A percentile compares a stretch with the other conserved stretches of the same genome.
phyloP scores from a whole-genome alignment of 2,888 invertebrate species.

The Auanema sp. region DNA sequence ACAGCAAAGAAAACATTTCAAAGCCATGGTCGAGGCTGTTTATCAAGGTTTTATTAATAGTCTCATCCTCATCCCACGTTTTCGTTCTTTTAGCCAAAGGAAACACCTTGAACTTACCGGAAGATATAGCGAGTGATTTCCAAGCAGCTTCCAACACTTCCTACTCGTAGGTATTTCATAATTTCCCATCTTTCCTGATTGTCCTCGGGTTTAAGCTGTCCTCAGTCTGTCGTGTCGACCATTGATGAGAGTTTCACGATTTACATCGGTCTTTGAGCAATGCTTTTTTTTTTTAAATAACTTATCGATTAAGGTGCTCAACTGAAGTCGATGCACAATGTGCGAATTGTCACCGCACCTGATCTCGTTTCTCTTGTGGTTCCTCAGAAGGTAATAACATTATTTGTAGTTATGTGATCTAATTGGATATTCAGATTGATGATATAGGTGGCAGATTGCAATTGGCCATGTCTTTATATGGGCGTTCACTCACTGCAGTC shows the following conservation, averaged over 20 bases:
- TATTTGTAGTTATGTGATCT: slow-evolving; percentile 8
- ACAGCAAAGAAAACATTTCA: slow-evolving; percentile 38
- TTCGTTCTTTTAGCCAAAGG: neutral
- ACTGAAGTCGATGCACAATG: slow-evolving; percentile 96
- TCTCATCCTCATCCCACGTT: neutral
- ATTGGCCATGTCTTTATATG: slow-evolving; percentile 89
- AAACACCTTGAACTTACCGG: neutral
- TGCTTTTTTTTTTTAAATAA: neutral
- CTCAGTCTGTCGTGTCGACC: slow-evolving; percentile 18
- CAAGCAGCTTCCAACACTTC: neutral
- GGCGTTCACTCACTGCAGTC: slow-evolving; percentile 83
- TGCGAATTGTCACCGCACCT: slow-evolving; percentile 77
- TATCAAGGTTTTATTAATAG: slow-evolving; percentile 1
- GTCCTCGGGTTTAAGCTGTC: slow-evolving; percentile 9
- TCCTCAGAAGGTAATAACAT: slow-evolving; percentile 19
- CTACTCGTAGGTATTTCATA: slow-evolving; percentile 2
- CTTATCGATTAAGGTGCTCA: slow-evolving; percentile 75
- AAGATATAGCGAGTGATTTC: neutral
- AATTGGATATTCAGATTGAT: neutral
- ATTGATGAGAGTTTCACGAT: slow-evolving; percentile 59
- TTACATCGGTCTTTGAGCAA: slow-evolving; percentile 45
- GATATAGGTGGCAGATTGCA: slow-evolving; percentile 72
- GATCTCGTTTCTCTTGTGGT: slow-evolving; percentile 23
- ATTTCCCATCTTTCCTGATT: neutral
- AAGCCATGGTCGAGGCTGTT: slow-evolving; percentile 34